These are phyloP conservation scores for Tachyglossus aculeatus DNA, from an alignment of 2,797 vertebrate species.

Conservation along the genomic window DNA sequence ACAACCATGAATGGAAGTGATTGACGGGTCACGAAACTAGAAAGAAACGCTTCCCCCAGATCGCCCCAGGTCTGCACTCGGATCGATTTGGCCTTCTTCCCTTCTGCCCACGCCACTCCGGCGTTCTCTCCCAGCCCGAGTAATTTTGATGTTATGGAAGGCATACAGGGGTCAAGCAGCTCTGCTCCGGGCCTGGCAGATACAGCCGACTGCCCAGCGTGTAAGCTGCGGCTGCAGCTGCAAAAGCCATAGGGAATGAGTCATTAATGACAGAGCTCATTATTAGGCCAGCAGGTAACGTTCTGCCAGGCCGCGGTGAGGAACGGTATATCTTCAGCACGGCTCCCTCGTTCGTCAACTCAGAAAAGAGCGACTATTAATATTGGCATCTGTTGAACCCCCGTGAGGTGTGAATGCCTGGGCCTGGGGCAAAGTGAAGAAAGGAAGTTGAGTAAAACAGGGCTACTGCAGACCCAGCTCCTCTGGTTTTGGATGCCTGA, in stretches of 20 bases:
- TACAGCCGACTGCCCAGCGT: conserved; percentile 81
- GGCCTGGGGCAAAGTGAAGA: neutral
- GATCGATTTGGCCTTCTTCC: neutral
- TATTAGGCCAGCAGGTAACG: conserved; percentile 3
- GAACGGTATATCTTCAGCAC: neutral
- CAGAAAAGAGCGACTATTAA: neutral
- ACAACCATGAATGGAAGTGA: too few relatives aligned
- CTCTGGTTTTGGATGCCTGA: neutral
- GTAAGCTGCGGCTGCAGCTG: conserved; percentile 80
- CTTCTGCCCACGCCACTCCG: conserved; percentile 82
- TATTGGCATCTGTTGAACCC: neutral
- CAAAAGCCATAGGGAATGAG: conserved; percentile 5
- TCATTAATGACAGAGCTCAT: conserved; percentile 23
- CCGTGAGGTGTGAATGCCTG: neutral
- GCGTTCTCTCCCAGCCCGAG: conserved; percentile 44
- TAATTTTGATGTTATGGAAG: conserved; percentile 82
- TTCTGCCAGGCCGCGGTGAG: neutral
- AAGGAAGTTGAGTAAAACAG: neutral
- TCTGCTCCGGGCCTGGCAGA: conserved; percentile 79
- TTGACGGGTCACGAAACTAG: too few relatives aligned
- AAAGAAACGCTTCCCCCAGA: neutral
- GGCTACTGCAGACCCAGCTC: neutral
- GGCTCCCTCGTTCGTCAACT: neutral
- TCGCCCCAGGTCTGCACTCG: neutral
- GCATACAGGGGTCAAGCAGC: conserved; percentile 77